Base-by-base conservation (phyloP, 2,888 invertebrate genomes). In the Eupeodes latifasciatus region DNA sequence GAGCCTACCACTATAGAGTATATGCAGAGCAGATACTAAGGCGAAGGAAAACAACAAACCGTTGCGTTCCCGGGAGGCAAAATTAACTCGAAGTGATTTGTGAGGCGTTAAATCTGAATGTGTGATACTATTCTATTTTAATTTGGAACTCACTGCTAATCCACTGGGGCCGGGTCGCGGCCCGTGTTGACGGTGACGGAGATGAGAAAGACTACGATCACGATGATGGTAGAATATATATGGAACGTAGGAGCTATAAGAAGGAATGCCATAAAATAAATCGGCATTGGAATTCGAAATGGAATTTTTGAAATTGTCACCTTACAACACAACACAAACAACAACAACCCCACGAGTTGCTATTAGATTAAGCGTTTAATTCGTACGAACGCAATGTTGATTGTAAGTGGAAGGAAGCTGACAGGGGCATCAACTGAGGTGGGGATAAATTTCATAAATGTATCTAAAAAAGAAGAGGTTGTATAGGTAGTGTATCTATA, bases 261-360 rank as follows among this genome's bases (percentile, higher is more conserved):
- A 0, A 55, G 72, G 59, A 59, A 53, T 75, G 62, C 16, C 36
- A 51, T 88, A 75, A 88, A 81, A 88, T 85, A 88, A 84, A 88
- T 85, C 71, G 57, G 47, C 81, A 64, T 69, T 64, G 85, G 88
- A 88, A 88, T 85, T 88, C 81, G 64, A 81, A 81, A 74, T 81
- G 88, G 88, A 88, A 88, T 88, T 81, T 88, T 78, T 66, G 69
- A 85, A 84, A 78, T 81, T 88, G 88, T 88, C 88, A 88, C 85
- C 81, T 88, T 81, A 78, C 75, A 72, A 40, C 27, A 27, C 27
- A 40, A 78, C 85, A 59, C 47, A 49, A 59, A 59, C 19, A 19
- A 19, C 19, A 49, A 59, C 51, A 55, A 7, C 53, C 40, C 3
- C 40, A 40, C 40, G 5, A 40, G 40, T 40, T 9, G 40, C 40